Conservation (phyloP, 2,797 vertebrate species). For the Mycteria americana region DNA sequence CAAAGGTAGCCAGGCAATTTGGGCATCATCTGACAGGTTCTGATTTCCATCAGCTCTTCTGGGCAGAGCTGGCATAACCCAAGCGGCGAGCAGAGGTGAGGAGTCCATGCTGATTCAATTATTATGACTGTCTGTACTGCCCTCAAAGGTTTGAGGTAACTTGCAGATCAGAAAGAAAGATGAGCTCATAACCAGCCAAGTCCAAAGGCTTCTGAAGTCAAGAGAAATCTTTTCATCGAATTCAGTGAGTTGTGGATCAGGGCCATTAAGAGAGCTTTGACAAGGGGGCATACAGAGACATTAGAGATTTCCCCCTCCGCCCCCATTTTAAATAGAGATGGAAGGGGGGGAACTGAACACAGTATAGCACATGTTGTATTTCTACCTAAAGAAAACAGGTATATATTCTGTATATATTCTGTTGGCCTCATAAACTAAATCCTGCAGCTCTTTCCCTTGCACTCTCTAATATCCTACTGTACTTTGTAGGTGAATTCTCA, state of each 20-base stretch:
- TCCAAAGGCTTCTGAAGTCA: neutral
- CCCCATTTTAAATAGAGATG: neutral
- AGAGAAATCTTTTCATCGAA: neutral
- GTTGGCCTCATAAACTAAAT: neutral
- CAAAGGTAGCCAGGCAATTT: neutral
- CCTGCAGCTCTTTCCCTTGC: neutral
- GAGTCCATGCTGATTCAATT: neutral
- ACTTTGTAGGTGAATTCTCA: neutral
- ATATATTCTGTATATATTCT: neutral
- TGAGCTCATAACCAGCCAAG: neutral
- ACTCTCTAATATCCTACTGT: neutral
- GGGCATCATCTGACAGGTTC: neutral
- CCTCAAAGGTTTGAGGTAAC: neutral
- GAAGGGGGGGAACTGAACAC: neutral
- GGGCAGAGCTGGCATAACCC: neutral
- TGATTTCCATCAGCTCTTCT: neutral
- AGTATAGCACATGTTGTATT: neutral
- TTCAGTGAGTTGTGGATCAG: neutral
- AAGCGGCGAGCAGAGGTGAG: neutral
- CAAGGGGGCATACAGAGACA: neutral
- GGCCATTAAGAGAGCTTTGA: neutral
- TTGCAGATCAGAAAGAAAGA: slow-evolving; percentile 11
- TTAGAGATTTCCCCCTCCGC: neutral
- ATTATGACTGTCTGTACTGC: neutral
- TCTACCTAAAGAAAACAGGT: neutral